Percentiles rank a stretch among this genome's conserved stretches.
Conservation (phyloP, 2,888 invertebrate genomes). For the Chromoteleia sp. region DNA sequence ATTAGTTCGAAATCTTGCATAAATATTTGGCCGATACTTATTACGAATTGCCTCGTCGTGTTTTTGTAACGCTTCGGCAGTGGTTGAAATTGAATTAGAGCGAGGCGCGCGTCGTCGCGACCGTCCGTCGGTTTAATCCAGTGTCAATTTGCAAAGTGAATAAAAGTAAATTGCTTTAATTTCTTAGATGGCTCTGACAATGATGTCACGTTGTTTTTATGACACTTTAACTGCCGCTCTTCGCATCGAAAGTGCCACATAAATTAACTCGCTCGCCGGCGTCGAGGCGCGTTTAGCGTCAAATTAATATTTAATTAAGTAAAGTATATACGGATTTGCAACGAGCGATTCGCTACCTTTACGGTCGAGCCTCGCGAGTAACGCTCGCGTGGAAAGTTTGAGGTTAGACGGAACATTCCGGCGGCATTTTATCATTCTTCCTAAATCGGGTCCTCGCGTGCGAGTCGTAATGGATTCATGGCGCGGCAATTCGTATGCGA, state of each 20-base stretch:
- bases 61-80: slow-evolving; percentile 8
- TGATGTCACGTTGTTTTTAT: slow-evolving; percentile 22
- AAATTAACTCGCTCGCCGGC: neutral
- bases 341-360: neutral
- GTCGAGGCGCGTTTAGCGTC: neutral
- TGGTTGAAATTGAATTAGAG: slow-evolving; percentile 17
- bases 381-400: slow-evolving; percentile 30
- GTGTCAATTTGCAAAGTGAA: slow-evolving; percentile 14
- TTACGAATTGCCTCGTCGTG: slow-evolving; percentile 24
- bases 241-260: neutral
- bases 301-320: slow-evolving; percentile 24
- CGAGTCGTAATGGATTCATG: slow-evolving; percentile 49
- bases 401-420: slow-evolving; percentile 6
- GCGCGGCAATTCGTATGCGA: slow-evolving; percentile 50
- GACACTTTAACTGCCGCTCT: neutral
- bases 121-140: neutral
- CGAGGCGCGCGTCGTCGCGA: neutral
- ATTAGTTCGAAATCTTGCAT: slow-evolving; percentile 43
- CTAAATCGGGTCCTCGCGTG: no score
- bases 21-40: slow-evolving; percentile 48
- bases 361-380: no score
- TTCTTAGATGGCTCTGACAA: neutral
- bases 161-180: slow-evolving; percentile 12
- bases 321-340: slow-evolving; percentile 3
- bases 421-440: slow-evolving; percentile 45